A percentile compares a stretch with the other conserved stretches of the same genome.
These are phyloP conservation scores for Athalia rosae DNA, from an alignment of 2,888 invertebrate genomes.

Conservation along the genomic window DNA sequence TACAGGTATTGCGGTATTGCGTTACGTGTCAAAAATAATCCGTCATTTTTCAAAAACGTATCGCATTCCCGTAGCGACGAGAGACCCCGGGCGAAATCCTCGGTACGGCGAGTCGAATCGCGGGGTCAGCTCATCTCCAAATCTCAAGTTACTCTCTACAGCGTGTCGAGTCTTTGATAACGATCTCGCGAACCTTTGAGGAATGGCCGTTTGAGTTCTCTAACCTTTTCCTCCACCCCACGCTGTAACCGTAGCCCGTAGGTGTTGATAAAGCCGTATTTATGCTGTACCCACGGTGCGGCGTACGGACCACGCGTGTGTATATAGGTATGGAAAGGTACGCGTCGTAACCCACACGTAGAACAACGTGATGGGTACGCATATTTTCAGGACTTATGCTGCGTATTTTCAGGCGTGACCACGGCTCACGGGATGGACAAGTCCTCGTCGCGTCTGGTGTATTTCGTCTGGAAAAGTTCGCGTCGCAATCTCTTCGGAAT, in stretches of 20 bases:
- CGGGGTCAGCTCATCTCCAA: background rate
- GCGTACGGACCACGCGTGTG: slow-evolving; percentile 13
- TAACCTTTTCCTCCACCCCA: slow-evolving; percentile 3
- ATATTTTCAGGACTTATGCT: too few species aligned
- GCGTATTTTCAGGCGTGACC: background rate
- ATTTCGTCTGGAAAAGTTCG: too few species aligned
- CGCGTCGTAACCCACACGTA: background rate
- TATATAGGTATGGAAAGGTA: background rate
- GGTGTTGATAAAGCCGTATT: slow-evolving; percentile 27
- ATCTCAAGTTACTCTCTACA: slow-evolving; percentile 25
- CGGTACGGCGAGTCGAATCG: too few species aligned
- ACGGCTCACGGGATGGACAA: background rate
- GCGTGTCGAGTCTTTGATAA: slow-evolving; percentile 8
- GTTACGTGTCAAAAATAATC: too few species aligned
- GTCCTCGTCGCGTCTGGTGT: background rate
- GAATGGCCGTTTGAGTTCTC: slow-evolving; percentile 27
- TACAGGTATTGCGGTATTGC: too few species aligned
- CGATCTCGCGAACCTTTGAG: slow-evolving; percentile 23
- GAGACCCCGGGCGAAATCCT: too few species aligned
- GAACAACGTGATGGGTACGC: background rate
- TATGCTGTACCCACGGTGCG: background rate
- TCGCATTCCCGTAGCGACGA: too few species aligned
- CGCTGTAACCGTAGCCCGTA: background rate
- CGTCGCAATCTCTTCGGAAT: background rate
- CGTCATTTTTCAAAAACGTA: too few species aligned